These are phyloP conservation scores for Atrina japonica DNA, from an alignment of 2,888 invertebrate species.

Conservation along the genomic window DNA sequence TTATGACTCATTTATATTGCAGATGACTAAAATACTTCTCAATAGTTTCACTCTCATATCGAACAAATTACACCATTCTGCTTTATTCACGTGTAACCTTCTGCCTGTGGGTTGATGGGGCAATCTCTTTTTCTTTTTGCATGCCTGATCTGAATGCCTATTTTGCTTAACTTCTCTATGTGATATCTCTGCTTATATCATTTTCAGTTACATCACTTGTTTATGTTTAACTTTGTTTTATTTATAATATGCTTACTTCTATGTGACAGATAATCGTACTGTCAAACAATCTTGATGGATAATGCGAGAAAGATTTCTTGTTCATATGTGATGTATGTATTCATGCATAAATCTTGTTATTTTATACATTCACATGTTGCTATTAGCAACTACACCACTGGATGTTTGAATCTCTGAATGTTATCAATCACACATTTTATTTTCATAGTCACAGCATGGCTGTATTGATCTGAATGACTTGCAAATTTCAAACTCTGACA, in stretches of 20 bases:
- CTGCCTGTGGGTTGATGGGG: slow-evolving; percentile 17
- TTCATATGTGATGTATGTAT: slow-evolving; percentile 6
- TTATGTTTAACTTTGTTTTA: slow-evolving; percentile 37
- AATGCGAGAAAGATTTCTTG: slow-evolving; percentile 11
- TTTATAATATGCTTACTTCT: slow-evolving; percentile 51
- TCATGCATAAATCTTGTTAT: neutral
- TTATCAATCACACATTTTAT: slow-evolving; percentile 5
- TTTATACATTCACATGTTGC: slow-evolving; percentile 6
- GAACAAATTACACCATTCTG: no score
- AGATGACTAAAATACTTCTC: no score
- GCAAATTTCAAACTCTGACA: slow-evolving; percentile 8
- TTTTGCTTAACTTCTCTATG: slow-evolving; percentile 32
- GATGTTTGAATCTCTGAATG: slow-evolving; percentile 19
- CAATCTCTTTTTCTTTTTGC: slow-evolving; percentile 20
- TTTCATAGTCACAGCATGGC: slow-evolving; percentile 21
- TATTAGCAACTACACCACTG: slow-evolving; percentile 17
- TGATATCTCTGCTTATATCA: slow-evolving; percentile 27
- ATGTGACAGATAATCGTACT: slow-evolving; percentile 46
- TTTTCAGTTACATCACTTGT: slow-evolving; percentile 34
- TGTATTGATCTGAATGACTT: slow-evolving; percentile 17
- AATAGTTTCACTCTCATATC: no score
- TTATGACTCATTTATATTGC: neutral
- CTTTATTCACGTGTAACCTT: no score
- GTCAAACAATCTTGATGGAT: slow-evolving; percentile 70
- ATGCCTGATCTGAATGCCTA: slow-evolving; percentile 36